Base-by-base conservation (phyloP, 1,140 invertebrate genomes). In the Lepidurus packardi region DNA sequence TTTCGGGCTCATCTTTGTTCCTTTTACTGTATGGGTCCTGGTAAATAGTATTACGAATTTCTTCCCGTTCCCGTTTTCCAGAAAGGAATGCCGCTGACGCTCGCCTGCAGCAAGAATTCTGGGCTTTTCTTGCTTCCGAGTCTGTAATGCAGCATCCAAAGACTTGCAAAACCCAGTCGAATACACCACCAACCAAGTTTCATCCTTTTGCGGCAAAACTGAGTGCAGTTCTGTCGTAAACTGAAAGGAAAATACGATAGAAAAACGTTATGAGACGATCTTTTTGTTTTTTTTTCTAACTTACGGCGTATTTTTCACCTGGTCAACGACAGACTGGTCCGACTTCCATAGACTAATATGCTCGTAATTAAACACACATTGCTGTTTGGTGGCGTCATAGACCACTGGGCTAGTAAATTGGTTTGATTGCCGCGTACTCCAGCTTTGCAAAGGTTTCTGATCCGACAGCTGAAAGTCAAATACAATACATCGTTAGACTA, bases 391-490 rank as follows among this genome's bases (percentile, higher is more conserved):
- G 13, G 53, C 53, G 21, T 65, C 53, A n/a, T 65, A 65, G 9
- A 65, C 53, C 21, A 65, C 53, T 65, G 53, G 13, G 13, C 53
- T 65, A n/a, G 53, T 65, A 65, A 65, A 65, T 16, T 65, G 53
- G 53, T 65, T 65, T 16, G 53, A 65, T 16, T 65, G 53, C 53
- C 53, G 21, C 21, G 53, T 65, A 21, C 53, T 65, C 53, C 53
- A 65, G 13, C 53, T 65, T 65, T 65, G 53, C 21, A 65, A 65
- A 65, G 53, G 53, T 65, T 65, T 65, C 21, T 65, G 53, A 21
- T 65, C 53, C 1, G 53, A 65, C 21, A 65, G 13, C 53, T 65
- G 34, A 34, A 34, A 4, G 2, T 34, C 34, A 34, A 34, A 34
- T 34, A 34, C 3, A 34, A 34, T 34, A 34, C 34, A 34, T 34